phyloP scores from a whole-genome alignment of 2,888 invertebrate species.

The Micropterix aruncella region DNA sequence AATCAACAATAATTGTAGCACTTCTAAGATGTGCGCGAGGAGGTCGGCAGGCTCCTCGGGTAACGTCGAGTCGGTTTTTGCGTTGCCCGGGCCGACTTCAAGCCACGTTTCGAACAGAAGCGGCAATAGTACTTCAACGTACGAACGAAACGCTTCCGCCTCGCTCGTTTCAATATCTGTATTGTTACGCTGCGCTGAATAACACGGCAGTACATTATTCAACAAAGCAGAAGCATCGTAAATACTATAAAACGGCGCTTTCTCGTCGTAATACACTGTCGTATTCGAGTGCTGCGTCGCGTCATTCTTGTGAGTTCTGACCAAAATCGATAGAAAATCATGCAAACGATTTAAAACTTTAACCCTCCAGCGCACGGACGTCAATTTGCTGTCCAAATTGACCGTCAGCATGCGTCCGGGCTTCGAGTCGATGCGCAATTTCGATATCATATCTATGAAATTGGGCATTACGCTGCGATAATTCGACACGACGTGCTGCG shows the following conservation, averaged over 20 bases:
- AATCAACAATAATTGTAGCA: constrained; percentile 45
- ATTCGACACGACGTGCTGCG: constrained; percentile 48
- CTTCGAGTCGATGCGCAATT: constrained; percentile 45
- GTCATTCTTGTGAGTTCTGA: constrained; percentile 10
- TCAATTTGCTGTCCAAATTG: constrained; percentile 55
- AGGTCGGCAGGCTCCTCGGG: constrained; percentile 48
- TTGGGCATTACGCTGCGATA: constrained; percentile 60
- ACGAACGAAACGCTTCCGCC: constrained; percentile 39
- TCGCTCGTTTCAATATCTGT: constrained; percentile 21
- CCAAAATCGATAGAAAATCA: constrained; percentile 35
- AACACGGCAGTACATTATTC: constrained; percentile 26
- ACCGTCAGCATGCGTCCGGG: constrained; percentile 54
- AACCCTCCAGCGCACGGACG: constrained; percentile 65
- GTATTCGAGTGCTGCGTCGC: neutral
- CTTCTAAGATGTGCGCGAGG: constrained; percentile 46
- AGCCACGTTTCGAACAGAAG: constrained; percentile 74
- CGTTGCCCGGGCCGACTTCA: constrained; percentile 50
- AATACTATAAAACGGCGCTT: constrained; percentile 21
- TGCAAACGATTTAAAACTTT: constrained; percentile 61
- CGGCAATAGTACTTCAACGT: constrained; percentile 56
- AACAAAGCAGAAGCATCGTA: constrained; percentile 22
- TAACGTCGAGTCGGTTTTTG: constrained; percentile 32
- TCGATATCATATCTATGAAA: constrained; percentile 77
- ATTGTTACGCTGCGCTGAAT: constrained; percentile 24
- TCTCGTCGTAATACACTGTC: neutral